Conservation (phyloP, 2,797 vertebrate genomes). For the Pangasius macronema region DNA sequence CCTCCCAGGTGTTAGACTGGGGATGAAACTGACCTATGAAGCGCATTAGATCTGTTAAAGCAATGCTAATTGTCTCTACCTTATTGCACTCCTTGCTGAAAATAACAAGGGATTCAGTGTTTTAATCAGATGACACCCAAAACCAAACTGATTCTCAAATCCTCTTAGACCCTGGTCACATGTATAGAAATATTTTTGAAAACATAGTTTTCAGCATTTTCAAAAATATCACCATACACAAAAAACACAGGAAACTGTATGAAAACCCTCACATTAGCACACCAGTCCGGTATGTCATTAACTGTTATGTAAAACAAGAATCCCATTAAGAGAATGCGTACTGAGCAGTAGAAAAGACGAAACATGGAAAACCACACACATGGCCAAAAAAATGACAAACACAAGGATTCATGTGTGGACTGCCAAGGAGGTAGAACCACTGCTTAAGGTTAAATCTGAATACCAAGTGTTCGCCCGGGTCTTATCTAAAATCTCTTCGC, state of each 20-base stretch:
- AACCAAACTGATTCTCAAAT: not conserved
- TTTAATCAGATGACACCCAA: not conserved
- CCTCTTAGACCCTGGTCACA: not conserved
- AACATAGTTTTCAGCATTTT: not conserved
- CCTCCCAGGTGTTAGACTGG: not conserved
- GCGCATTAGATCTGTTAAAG: not conserved
- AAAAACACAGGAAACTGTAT: not conserved
- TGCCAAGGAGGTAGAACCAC: not conserved
- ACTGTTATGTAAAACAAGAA: not conserved
- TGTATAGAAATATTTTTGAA: not conserved
- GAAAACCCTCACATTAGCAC: not conserved
- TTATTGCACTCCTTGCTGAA: not conserved
- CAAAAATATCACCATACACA: not conserved
- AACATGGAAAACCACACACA: not conserved
- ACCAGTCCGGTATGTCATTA: not conserved
- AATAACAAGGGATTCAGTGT: not conserved
- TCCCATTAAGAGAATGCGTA: too few species aligned
- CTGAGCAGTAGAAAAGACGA: not conserved
- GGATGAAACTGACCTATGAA: not conserved
- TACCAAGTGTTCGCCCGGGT: not conserved
- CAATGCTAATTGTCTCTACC: not conserved
- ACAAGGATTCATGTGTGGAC: not conserved
- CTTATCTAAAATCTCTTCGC: not conserved
- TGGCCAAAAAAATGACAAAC: not conserved
- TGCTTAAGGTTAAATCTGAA: not conserved